Percentiles rank a stretch among this genome's conserved stretches.
These are phyloP conservation scores for Auanema freiburgensis DNA, from an alignment of 2,888 invertebrate genomes.

Conservation along the genomic window DNA sequence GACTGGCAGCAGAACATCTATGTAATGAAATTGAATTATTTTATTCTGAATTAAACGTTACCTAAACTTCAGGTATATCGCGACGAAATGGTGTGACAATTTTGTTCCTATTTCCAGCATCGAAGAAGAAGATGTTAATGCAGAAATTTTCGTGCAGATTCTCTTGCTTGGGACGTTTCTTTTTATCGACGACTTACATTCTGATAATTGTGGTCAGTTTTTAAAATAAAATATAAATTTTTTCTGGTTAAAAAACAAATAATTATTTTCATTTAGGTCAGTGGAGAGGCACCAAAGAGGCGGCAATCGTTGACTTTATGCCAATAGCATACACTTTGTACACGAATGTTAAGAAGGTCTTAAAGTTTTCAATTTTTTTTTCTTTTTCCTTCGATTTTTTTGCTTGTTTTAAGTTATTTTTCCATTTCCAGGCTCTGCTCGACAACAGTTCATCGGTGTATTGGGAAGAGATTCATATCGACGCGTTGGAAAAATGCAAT, in stretches of 20 bases:
- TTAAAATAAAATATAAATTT: conserved; percentile 20
- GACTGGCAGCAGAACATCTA: no score
- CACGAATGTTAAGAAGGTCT: conserved; percentile 27
- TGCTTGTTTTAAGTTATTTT: no score
- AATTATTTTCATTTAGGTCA: conserved; percentile 27
- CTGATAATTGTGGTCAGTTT: conserved; percentile 27
- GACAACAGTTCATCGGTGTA: no score
- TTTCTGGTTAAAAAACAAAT: conserved; percentile 15
- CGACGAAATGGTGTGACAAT: no score
- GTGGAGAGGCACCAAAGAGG: conserved; percentile 30
- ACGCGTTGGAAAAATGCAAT: conserved; percentile 26
- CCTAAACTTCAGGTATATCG: no score
- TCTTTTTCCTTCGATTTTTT: no score
- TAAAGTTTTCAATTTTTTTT: no score
- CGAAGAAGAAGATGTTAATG: conserved; percentile 18
- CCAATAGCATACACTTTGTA: conserved; percentile 21
- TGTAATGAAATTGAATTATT: no score
- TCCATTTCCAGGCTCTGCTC: no score
- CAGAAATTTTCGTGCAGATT: conserved; percentile 25
- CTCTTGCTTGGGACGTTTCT: conserved; percentile 22
- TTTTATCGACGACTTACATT: conserved; percentile 25
- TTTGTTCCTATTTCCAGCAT: no score
- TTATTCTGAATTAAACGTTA: no score
- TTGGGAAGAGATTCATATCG: no score
- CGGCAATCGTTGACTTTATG: conserved; percentile 31